Evolutionary conservation across 2,113 vertebrate species (phyloP).

Genomic region (Leptobrachium leishanense): DNA sequence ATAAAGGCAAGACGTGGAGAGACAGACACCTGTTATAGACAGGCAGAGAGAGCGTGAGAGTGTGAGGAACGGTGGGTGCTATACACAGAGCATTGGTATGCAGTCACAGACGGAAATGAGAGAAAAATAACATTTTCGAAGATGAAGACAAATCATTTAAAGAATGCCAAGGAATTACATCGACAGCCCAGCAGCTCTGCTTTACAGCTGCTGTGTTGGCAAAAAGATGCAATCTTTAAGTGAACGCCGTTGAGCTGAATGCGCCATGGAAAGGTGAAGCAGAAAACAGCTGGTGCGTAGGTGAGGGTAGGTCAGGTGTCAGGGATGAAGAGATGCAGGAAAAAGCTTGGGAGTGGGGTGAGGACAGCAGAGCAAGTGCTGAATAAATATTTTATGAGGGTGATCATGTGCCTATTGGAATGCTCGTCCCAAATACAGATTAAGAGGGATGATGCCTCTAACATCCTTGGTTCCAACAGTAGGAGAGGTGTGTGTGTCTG

Average conservation of each 20-base stretch:
- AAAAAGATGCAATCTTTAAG: constrained; percentile 8
- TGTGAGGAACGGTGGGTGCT: constrained; percentile 4
- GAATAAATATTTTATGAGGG: not conserved
- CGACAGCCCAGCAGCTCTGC: constrained; percentile 19
- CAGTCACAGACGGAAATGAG: constrained; percentile 35
- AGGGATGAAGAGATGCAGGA: constrained; percentile 58
- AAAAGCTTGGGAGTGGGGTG: constrained; percentile 46
- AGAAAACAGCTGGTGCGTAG: not conserved
- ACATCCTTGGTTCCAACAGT: not conserved
- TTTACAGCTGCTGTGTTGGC: not conserved
- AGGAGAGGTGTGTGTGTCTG: not conserved
- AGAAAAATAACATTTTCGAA: constrained; percentile 16
- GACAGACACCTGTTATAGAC: constrained; percentile 9
- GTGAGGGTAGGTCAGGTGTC: constrained; percentile 37
- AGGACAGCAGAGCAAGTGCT: constrained; percentile 25
- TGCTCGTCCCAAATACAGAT: not conserved
- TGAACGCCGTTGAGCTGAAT: constrained; percentile 34
- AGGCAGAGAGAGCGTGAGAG: not conserved
- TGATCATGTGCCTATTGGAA: not conserved
- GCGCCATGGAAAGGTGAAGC: constrained; percentile 17
- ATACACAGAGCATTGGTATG: constrained; percentile 33
- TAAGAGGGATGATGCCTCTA: not conserved
- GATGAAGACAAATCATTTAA: constrained; percentile 24
- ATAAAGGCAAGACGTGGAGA: no score
- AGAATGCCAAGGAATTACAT: constrained; percentile 14